Conservation (phyloP, 2,797 vertebrate species). For the Hoplostethus atlanticus region DNA sequence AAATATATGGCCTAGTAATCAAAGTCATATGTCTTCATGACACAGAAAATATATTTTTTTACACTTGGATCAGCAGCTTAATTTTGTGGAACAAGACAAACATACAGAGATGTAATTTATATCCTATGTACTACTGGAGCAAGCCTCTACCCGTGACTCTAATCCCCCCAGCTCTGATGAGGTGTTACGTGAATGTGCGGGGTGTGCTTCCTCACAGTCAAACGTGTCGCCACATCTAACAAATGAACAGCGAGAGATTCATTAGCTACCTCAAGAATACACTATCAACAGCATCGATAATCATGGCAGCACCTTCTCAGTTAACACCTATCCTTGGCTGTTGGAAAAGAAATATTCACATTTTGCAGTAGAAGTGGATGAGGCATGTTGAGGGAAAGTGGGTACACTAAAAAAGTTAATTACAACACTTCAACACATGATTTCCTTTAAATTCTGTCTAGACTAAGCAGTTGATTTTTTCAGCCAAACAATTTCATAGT, state of each 20-base stretch:
- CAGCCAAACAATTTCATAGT: no score
- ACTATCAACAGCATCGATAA: slow-evolving; percentile 44
- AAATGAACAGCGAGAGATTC: slow-evolving; percentile 37
- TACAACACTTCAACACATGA: no score
- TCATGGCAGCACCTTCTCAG: slow-evolving; percentile 17
- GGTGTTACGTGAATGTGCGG: slow-evolving; percentile 53
- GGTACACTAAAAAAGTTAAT: no score
- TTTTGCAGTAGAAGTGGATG: not conserved
- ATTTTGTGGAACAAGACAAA: slow-evolving; percentile 65
- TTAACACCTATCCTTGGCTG: slow-evolving; percentile 1
- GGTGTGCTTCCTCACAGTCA: slow-evolving; percentile 29
- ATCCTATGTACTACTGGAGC: slow-evolving; percentile 44
- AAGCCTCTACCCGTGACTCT: slow-evolving; percentile 38
- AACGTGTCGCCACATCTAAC: slow-evolving; percentile 41
- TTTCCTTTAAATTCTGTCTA: no score
- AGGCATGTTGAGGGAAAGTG: no score
- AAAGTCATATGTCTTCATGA: slow-evolving; percentile 37
- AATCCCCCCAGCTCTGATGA: slow-evolving; percentile 60
- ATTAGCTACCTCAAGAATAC: slow-evolving; percentile 51
- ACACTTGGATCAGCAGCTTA: slow-evolving; percentile 54
- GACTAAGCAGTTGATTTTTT: no score
- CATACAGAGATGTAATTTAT: slow-evolving; percentile 51
- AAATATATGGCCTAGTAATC: not conserved
- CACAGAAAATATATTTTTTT: slow-evolving; percentile 31
- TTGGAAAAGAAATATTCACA: slow-evolving; percentile 1